Evolutionary conservation across 2,797 vertebrate genomes (phyloP), one percentile per base, ranked within the genome.

Genomic region (Tokudaia tokunoshimensis): DNA sequence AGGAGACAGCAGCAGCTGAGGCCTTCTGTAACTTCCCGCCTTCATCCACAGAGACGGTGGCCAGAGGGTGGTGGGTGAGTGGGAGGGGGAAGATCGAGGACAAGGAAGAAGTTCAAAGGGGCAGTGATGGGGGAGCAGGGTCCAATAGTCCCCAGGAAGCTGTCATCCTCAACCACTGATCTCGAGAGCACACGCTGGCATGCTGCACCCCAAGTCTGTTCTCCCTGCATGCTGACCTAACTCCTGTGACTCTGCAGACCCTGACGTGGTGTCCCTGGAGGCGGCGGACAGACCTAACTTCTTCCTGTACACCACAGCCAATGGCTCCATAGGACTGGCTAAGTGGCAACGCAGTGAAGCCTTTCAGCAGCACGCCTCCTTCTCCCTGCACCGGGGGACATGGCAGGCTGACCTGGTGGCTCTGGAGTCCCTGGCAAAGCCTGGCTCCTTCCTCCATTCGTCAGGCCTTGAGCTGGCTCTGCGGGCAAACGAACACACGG

Each of bases 261-360:
- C 98, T 0, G 99, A 99, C 1, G 97, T 99, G 59, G 98, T 99
- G 92, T 99, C 99, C 70, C 99, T 99, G 81, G 99, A 99, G 98
- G 98, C 99, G 3, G 99, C 99, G 0, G 99, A 99, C 89, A 99
- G 99, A 97, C 99, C 99, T 10, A 99, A 99, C 98, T 99, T 99
- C 98, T 99, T 99, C 98, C 98, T 99, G 95, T 98, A 95, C 0
- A 72, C 98, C 61, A 98, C 98, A 70, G 96, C 97, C 83, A 98
- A 98, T 20, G 99, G 99, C 75, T 99, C 98, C 26, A 94, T 99
- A 93, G 98, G 94, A 52, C 97, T 99, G 96, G 97, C 98, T 87
- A 99, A 99, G 98, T 99, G 99, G 99, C 98, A 99, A 97, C 98
- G 98, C 55, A 98, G 72, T 0, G 98, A 98, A 37, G 97, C 91